A percentile compares a stretch with the other conserved stretches of the same genome.
Evolutionary conservation across 2,888 invertebrate species (phyloP).

Genomic region (Osedax fenrisi): DNA sequence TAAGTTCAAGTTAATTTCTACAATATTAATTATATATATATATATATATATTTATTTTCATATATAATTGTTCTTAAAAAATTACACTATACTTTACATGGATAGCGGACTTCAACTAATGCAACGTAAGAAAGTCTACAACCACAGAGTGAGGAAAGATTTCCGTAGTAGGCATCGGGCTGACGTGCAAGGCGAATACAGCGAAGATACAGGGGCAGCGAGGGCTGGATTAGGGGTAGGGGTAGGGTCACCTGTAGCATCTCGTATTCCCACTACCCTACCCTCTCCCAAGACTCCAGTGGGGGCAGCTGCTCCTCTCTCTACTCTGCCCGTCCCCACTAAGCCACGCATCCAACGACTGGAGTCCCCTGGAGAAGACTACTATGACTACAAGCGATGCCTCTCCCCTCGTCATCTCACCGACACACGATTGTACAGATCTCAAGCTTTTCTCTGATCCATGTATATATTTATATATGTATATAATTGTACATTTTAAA

Average conservation of each 20-base stretch:
- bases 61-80: not conserved
- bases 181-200: not conserved
- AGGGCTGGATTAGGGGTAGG: not conserved
- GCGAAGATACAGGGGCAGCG: not conserved
- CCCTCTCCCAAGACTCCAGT: no score
- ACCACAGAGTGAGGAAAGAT: not conserved
- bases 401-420: not conserved
- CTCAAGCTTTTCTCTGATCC: not conserved
- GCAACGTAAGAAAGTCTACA: not conserved
- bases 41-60: not conserved
- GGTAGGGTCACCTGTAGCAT: not conserved
- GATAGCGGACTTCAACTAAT: no score
- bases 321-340: not conserved
- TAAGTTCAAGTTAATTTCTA: no score
- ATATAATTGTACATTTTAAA: no score
- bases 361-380: not conserved
- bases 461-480: no score
- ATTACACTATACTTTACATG: no score
- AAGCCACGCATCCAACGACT: not conserved
- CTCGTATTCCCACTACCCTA: not conserved
- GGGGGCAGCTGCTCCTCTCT: not conserved
- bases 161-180: not conserved
- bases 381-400: not conserved
- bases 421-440: not conserved
- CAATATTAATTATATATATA: not conserved